A percentile compares a stretch with the other conserved stretches of the same genome.
Evolutionary conservation across 2,113 vertebrate species (phyloP).

Genomic region (Pseudopipra pipra): DNA sequence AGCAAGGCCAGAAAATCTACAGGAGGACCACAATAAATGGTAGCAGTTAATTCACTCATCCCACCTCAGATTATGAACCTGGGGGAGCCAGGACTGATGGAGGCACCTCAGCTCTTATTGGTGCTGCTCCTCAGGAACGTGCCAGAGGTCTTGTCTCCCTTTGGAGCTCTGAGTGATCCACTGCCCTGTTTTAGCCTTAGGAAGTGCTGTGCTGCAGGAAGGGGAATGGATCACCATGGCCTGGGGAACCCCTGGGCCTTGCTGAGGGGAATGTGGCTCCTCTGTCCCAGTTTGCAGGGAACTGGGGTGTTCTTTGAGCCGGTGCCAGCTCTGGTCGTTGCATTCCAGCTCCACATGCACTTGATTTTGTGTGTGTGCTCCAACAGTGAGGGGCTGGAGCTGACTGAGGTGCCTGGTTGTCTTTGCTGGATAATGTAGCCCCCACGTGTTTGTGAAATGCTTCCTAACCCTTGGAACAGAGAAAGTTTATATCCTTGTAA

Average conservation of each 20-base stretch:
- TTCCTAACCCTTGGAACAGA: not conserved
- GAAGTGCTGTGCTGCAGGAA: not conserved
- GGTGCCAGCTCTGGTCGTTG: not conserved
- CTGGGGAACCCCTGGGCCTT: not conserved
- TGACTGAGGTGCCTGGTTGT: not conserved
- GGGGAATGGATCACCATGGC: not conserved
- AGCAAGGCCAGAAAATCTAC: not conserved
- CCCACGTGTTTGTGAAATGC: not conserved
- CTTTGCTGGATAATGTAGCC: not conserved
- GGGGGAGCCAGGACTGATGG: not conserved
- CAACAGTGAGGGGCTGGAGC: not conserved
- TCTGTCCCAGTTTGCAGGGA: not conserved
- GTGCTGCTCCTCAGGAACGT: not conserved
- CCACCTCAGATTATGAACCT: not conserved
- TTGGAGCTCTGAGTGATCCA: not conserved
- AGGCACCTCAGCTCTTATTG: not conserved
- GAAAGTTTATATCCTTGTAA: not conserved
- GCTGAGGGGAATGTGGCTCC: not conserved
- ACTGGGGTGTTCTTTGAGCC: not conserved
- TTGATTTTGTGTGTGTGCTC: not conserved
- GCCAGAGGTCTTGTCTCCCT: not conserved
- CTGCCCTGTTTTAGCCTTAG: not conserved
- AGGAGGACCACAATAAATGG: not conserved
- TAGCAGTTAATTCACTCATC: not conserved
- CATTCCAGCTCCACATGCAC: not conserved